Evolutionary conservation across 2,113 vertebrate genomes (phyloP).

Genomic region (Pterophyllum scalare): DNA sequence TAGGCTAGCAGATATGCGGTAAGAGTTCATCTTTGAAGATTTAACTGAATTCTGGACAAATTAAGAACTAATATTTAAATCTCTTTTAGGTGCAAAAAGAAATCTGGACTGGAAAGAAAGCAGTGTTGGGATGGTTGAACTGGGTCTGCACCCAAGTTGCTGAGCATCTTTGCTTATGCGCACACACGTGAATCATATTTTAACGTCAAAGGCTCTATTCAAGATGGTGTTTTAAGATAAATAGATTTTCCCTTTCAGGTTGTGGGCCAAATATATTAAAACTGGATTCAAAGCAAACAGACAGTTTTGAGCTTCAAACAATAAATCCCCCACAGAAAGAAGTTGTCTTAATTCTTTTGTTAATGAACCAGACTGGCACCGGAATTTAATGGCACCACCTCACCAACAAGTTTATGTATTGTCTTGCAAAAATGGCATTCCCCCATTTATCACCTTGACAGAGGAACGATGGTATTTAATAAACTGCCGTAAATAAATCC

Average conservation of each 20-base stretch:
- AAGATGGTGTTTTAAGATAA: neutral
- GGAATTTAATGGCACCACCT: neutral
- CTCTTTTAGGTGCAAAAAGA: slow-evolving; percentile 75
- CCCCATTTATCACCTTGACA: neutral
- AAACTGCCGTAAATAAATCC: neutral
- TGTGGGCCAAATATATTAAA: neutral
- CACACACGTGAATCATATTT: slow-evolving; percentile 43
- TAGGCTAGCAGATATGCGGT: slow-evolving; percentile 74
- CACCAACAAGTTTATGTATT: neutral
- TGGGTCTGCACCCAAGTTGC: slow-evolving; percentile 50
- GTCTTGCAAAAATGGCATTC: neutral
- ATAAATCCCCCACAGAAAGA: neutral
- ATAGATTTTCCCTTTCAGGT: neutral
- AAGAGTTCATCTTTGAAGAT: slow-evolving; percentile 83
- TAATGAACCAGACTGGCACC: neutral
- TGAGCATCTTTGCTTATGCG: slow-evolving; percentile 32
- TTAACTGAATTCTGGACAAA: slow-evolving; percentile 77
- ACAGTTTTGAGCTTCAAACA: neutral
- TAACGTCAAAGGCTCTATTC: slow-evolving; percentile 44
- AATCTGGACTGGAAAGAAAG: slow-evolving; percentile 51
- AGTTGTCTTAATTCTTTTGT: neutral
- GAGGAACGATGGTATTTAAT: neutral
- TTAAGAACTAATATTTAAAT: slow-evolving; percentile 79
- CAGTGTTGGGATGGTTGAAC: slow-evolving; percentile 56
- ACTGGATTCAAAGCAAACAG: neutral